Evolutionary conservation across 1,140 invertebrate species (phyloP), one percentile per base, ranked within the genome.

Genomic region (Latrodectus geometricus): DNA sequence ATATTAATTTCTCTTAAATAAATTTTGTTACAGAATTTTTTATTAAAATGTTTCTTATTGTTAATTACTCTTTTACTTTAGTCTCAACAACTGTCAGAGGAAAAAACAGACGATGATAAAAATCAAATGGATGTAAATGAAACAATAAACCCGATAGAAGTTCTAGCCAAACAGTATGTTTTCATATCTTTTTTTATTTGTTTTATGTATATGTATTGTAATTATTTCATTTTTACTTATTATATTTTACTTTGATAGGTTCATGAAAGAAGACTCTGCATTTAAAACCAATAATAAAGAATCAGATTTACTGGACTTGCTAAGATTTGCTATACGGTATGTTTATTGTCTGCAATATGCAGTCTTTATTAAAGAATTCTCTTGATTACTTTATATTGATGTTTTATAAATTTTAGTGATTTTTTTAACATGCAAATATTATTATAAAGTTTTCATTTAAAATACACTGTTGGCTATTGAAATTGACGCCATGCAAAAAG

Each of bases 301-400:
- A 82, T 70, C 80, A n/a, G 69, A 82, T 15, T 74, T 82, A 50
- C 23, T 74, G 12, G 74, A 65, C 11, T 65, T 82, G 14, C 54
- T 82, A 8, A 17, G 23, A 0, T 74, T 74, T 35, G 80, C 80
- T n/a, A 23, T 82, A 17, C 74, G 66, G 78, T 80, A 70, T 21
- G 1, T 23, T 8, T n/a, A 35, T 68, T 65, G 5, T 35, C 35
- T 35, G 35, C 35, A 3, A 35, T 35, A 35, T 35, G 35, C 20
- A 74, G 11, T 61, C 56, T 76, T 54, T 76, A 1, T 35, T 35
- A 35, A 35, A 35, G 1, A 35, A 35, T 35, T 35, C 35, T 35
- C 35, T 35, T 35, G 1, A 5, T 35, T 5, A 35, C 35, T 35
- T 35, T 35, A 35, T 35, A 35, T 35, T 1, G n/a, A n/a, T n/a